Evolutionary conservation across 2,888 invertebrate genomes (phyloP), one percentile per base, ranked within the genome.

Genomic region (Metellina segmentata): DNA sequence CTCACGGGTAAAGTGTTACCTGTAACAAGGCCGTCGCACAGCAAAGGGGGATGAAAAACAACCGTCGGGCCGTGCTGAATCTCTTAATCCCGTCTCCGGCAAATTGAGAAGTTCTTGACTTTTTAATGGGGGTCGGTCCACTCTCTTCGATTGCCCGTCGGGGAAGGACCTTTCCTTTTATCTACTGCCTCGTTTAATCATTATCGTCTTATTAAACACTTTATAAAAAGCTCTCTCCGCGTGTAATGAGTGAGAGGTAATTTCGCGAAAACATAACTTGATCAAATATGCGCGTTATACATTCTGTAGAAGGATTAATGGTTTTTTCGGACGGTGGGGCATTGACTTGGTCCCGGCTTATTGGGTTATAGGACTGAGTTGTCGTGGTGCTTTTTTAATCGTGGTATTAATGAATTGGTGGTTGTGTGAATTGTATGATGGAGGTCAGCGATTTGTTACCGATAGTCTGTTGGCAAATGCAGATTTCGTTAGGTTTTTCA

Each of bases 51-150:
- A 34, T 34, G 34, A 34, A 34, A 34, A 34, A 34, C 34, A 34
- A 34, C 34, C 4, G 34, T 34, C 34, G 34, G 34, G 34, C 34
- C 34, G 34, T 34, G 34, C 34, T 34, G 34, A 34, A 34, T 34
- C 61, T 61, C 61, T 16, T 61, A 78, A 78, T 78, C 78, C 52
- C 52, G 49, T 52, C 51, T 52, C 78, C 48, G 48, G 8, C 75
- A 7, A 72, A 72, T 34, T 6, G 13, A 13, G 9, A 52, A 85
- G 85, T 85, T 85, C 85, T 61, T 85, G 74, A 85, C 85, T 85
- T 85, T 75, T 74, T 85, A 85, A 85, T 85, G 85, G 53, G 52
- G 34, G 74, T 72, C 77, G 6, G 61, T 11, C 49, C 69, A 79
- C 61, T 61, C 61, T 61, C 61, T 61, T 16, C 61, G 61, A 61